Conservation (phyloP, 64 coral and sea anemone species). For the Pocillopora verrucosa region DNA sequence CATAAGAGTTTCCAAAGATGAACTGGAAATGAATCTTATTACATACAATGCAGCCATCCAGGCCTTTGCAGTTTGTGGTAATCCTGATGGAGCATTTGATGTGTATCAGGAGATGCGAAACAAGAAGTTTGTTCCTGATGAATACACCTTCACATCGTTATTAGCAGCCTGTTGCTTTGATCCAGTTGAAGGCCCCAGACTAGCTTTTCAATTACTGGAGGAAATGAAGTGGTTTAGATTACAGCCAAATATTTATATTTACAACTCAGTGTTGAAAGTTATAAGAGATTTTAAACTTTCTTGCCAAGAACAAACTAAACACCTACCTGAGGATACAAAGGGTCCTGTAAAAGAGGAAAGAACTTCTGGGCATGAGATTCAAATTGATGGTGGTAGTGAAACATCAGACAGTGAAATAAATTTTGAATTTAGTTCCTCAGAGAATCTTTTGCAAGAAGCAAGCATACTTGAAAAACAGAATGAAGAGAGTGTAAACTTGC, state of each 20-base stretch:
- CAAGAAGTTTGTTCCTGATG: conserved; percentile 46
- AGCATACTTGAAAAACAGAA: background rate
- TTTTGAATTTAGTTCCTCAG: background rate
- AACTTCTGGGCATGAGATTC: too few species aligned
- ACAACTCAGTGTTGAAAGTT: conserved; percentile 78
- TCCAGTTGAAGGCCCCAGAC: conserved; percentile 46
- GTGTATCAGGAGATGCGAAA: conserved; percentile 62
- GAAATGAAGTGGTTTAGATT: conserved; percentile 70
- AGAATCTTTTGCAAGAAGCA: background rate
- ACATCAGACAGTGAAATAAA: background rate
- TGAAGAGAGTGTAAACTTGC: background rate
- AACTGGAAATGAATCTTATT: conserved; percentile 59
- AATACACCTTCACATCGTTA: conserved; percentile 68
- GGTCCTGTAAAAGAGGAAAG: background rate
- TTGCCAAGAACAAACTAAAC: background rate
- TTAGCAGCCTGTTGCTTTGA: conserved; percentile 61
- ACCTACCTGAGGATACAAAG: background rate
- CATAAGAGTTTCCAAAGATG: conserved; percentile 1
- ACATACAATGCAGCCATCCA: conserved; percentile 89
- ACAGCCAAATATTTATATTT: conserved; percentile 78
- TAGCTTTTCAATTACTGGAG: conserved; percentile 54
- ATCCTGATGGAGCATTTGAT: conserved; percentile 36
- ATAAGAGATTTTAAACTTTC: conserved; percentile 62
- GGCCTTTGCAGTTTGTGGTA: conserved; percentile 67
- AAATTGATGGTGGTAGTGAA: background rate